Evolutionary conservation across 1,140 invertebrate species (phyloP).

Genomic region (Mycetomoellerius zeteki): DNA sequence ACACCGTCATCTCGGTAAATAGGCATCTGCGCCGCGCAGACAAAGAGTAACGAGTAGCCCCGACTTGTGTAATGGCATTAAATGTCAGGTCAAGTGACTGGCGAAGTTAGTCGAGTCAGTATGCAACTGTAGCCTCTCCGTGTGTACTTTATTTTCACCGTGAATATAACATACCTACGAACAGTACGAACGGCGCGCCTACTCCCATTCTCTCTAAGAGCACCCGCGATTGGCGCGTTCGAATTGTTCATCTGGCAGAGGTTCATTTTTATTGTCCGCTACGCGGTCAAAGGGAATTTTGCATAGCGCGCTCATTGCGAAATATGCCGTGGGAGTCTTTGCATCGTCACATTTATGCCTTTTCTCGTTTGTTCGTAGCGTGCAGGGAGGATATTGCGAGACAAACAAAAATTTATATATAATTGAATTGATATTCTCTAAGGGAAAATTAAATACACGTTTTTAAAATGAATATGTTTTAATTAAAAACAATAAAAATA

Average conservation of each 20-base stretch:
- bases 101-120: slow-evolving; percentile 67
- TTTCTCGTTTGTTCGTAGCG: slow-evolving; percentile 6
- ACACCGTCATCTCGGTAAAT: slow-evolving; percentile 66
- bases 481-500: neutral
- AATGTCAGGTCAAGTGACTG: slow-evolving; percentile 83
- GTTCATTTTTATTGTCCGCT: slow-evolving; percentile 28
- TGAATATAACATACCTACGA: slow-evolving; percentile 57
- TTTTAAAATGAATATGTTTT: neutral
- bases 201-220: slow-evolving; percentile 48
- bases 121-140: slow-evolving; percentile 41
- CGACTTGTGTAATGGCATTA: slow-evolving; percentile 81
- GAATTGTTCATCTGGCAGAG: slow-evolving; percentile 36
- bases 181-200: slow-evolving; percentile 57
- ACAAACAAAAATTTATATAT: slow-evolving; percentile 16
- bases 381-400: slow-evolving; percentile 7
- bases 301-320: slow-evolving; percentile 12
- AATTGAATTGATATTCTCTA: neutral
- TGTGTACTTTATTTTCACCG: slow-evolving; percentile 60
- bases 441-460: neutral
- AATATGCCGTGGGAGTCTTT: slow-evolving; percentile 52
- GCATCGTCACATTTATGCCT: neutral
- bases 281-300: slow-evolving; percentile 47
- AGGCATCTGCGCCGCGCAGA: slow-evolving; percentile 70
- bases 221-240: neutral
- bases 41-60: slow-evolving; percentile 76